A percentile compares a stretch with the other conserved stretches of the same genome.
Conservation (phyloP, 2,888 invertebrate genomes). For the Synanthedon myopaeformis region DNA sequence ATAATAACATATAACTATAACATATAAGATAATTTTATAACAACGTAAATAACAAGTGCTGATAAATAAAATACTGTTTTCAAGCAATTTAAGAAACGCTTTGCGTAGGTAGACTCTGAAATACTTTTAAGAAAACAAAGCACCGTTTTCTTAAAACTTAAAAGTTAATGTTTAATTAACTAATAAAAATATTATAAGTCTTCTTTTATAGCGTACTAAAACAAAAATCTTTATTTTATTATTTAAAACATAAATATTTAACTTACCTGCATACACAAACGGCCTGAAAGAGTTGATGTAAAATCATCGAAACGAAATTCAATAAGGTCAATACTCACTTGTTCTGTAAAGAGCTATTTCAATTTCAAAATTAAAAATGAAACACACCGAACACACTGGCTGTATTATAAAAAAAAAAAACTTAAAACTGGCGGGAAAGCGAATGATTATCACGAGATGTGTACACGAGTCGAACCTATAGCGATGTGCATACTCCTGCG, state of each 20-base stretch:
- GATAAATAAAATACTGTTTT: background rate
- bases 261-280: too few relatives aligned
- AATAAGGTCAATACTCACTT: too few relatives aligned
- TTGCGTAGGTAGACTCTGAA: background rate
- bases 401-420: background rate
- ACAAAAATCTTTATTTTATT: too few relatives aligned
- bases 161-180: too few relatives aligned
- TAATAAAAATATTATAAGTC: too few relatives aligned
- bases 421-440: background rate
- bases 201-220: too few relatives aligned
- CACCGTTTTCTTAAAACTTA: too few relatives aligned
- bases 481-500: constrained; percentile 1
- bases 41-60: background rate
- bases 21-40: background rate
- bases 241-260: too few relatives aligned
- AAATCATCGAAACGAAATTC: too few relatives aligned
- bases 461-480: constrained; percentile 16
- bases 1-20: too few relatives aligned
- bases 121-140: background rate
- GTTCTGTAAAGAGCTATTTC: background rate
- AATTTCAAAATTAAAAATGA: background rate
- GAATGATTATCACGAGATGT: constrained; percentile 18
- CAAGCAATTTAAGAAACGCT: background rate
- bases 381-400: background rate
- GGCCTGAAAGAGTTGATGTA: too few relatives aligned